Evolutionary conservation across 2,888 invertebrate genomes (phyloP).

Genomic region (Clistopyga incitator): DNA sequence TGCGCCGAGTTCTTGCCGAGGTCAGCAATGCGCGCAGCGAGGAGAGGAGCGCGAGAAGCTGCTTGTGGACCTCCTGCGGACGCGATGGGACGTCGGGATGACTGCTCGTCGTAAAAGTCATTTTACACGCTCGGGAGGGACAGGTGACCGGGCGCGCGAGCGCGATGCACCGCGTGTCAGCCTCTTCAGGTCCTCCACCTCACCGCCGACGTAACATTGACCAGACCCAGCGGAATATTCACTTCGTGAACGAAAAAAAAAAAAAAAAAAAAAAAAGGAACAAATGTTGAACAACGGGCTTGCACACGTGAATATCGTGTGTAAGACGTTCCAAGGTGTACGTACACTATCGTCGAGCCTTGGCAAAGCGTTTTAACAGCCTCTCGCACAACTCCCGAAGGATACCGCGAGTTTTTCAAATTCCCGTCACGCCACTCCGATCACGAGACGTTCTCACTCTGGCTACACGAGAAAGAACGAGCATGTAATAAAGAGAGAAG

Average conservation of each 20-base stretch:
- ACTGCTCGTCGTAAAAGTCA: conserved; percentile 82
- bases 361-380: conserved; percentile 63
- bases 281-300: conserved; percentile 23
- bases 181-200: conserved; percentile 52
- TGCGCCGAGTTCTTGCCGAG: conserved; percentile 67
- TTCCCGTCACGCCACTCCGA: conserved; percentile 65
- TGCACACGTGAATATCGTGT: conserved; percentile 50
- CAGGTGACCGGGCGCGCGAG: conserved; percentile 77
- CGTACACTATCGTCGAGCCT: conserved; percentile 55
- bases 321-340: conserved; percentile 48
- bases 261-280: conserved; percentile 43
- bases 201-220: conserved; percentile 45
- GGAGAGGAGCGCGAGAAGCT: conserved; percentile 37
- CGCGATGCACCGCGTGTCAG: conserved; percentile 67
- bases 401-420: conserved; percentile 67
- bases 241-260: conserved; percentile 53
- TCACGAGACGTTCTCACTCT: neutral
- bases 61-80: conserved; percentile 78
- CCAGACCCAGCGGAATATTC: conserved; percentile 40
- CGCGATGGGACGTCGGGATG: conserved; percentile 75
- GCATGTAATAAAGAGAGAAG: conserved; percentile 21
- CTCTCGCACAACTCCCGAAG: conserved; percentile 54
- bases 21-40: conserved; percentile 57
- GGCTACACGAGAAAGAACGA: neutral
- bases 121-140: conserved; percentile 80